Base-by-base conservation (phyloP, 2,113 vertebrate species). In the Psittacus erithacus region DNA sequence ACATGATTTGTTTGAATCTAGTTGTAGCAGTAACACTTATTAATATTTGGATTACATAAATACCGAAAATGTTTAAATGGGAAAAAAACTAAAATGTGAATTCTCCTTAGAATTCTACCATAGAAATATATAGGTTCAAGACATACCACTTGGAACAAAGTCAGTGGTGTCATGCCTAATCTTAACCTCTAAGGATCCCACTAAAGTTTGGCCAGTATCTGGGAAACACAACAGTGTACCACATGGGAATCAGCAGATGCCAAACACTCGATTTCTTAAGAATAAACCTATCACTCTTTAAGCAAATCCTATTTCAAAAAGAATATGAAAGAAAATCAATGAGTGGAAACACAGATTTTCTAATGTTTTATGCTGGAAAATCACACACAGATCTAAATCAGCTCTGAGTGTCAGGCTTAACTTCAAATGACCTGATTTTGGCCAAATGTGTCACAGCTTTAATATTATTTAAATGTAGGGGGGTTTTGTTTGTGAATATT, bases 381-480 rank as follows among this genome's bases (percentile, higher is more conserved):
- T 18, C 33, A 41, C 33, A 52, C 29, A 22, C 0, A 25, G 68
- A 64, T 88, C 41, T 41, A 59, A 65, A 71, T 55, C 60, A 93
- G 47, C 46, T 81, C 25, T 20, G 38, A 77, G 33, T 52, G 9
- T 69, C 57, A 93, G 52, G 55, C 46, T 90, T 91, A 90, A 83
- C 75, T 91, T 77, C 43, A 75, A 89, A 81, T 71, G 89, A 91
- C 94, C 93, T 92, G 68, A 38, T 94, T 96, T 94, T 78, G 62
- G 81, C 93, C 75, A 91, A 82, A 70, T 31, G 24, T 96, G 68
- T 81, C 47, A 88, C 24, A 86, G 53, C 4, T 87, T 94, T 71
- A 53, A 63, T 28, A 28, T 75, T 93, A 92, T 88, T 97, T 82
- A 96, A 95, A 92, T 79, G 11, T 38, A 79, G 57, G 27, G 6